Evolutionary conservation across 2,797 vertebrate species (phyloP).

Genomic region (Alectoris magna): DNA sequence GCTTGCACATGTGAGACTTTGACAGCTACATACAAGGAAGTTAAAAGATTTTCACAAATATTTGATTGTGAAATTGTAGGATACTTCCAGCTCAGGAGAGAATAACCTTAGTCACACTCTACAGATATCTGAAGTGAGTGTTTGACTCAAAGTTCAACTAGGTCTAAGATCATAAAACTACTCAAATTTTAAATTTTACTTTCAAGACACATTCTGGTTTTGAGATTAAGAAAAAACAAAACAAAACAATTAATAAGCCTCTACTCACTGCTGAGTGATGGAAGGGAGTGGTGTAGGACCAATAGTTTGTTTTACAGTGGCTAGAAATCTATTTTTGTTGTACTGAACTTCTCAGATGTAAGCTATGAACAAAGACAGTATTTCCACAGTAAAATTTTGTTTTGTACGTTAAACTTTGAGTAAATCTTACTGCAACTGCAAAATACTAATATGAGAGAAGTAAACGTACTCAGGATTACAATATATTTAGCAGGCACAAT

Average conservation of each 20-base stretch:
- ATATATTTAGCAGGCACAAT: neutral
- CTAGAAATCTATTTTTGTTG: neutral
- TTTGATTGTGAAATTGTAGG: neutral
- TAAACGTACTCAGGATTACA: neutral
- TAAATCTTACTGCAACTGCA: neutral
- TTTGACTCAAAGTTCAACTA: neutral
- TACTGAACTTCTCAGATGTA: neutral
- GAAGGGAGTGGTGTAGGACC: neutral
- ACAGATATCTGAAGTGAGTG: neutral
- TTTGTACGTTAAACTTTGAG: neutral
- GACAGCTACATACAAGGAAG: neutral
- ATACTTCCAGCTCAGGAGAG: neutral
- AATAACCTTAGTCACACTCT: neutral
- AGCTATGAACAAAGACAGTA: neutral
- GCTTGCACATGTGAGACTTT: neutral
- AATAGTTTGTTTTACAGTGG: neutral
- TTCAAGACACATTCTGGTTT: neutral
- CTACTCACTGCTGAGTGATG: neutral
- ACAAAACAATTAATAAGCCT: neutral
- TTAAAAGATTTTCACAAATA: neutral
- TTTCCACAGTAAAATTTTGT: neutral
- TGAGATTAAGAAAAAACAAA: neutral
- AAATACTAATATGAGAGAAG: neutral
- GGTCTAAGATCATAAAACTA: neutral
- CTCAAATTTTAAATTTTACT: neutral